Evolutionary conservation across 2,888 invertebrate genomes (phyloP), one percentile per base, ranked within the genome.

Genomic region (Agriotes lineatus): DNA sequence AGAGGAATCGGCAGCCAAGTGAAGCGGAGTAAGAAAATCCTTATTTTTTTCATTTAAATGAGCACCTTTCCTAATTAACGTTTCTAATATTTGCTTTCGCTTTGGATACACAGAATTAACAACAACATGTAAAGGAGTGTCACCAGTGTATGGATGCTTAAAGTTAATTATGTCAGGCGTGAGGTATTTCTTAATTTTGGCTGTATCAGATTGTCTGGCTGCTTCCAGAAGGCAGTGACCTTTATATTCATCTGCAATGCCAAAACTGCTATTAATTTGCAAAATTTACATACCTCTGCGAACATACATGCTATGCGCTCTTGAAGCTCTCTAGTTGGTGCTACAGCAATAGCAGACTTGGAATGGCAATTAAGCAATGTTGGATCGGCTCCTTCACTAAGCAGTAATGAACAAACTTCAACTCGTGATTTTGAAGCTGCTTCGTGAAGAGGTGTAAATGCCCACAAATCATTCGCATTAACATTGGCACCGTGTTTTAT

Each of bases 391-490:
- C 97, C 97, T 82, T 97, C 96, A 77, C 96, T 95, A 19, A 99
- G 85, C 10, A 99, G 86, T 14, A 98, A 86, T 7, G 96, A 96
- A 82, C 98, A 98, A 14, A 91, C 91, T 87, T 98, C 97, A 0
- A 95, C 88, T 33, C 97, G 88, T 4, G 95, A 95, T 85, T 98
- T 98, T 75, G 96, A 96, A 6, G 97, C 96, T 0, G 97, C 97
- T 84, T 98, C 96, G 80, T 97, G 97, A 19, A 98, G 85, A 0
- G 97, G 97, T 0, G 98, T 97, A 84, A 97, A 98, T 70, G 97
- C 97, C 97, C 97, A 98, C 64, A 97, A 87, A 83, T 98, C 98
- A 78, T 96, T 96, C 2, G 97, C 97, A 85, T 98, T 97, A 6
- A 97, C 97, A 79, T 95, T 95, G 2, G 97, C 98, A 3, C 97